phyloP scores from a whole-genome alignment of 1,140 invertebrate genomes.

The Ruditapes philippinarum region DNA sequence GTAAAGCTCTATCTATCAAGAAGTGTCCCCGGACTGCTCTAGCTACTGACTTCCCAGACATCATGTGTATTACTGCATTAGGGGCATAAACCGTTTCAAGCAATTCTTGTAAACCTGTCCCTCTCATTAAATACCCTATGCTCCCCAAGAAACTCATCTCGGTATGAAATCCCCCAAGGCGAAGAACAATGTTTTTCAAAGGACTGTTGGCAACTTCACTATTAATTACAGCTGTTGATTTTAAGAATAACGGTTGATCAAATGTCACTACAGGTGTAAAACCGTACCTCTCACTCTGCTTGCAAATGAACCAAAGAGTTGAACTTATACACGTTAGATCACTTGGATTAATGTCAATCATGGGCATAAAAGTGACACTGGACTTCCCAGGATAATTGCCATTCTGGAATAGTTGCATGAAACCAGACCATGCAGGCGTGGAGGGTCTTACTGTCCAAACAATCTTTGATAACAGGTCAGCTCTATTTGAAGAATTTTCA shows the following conservation, averaged over 20 bases:
- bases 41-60: not conserved
- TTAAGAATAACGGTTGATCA: conserved; percentile 79
- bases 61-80: conserved; percentile 81
- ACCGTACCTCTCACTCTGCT: conserved; percentile 53
- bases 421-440: not conserved
- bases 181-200: conserved; percentile 60
- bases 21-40: not conserved
- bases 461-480: conserved; percentile 58
- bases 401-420: not conserved
- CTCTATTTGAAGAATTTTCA: not conserved
- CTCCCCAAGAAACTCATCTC: conserved; percentile 71
- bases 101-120: conserved; percentile 66
- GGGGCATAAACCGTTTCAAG: conserved; percentile 72
- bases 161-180: conserved; percentile 72
- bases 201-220: conserved; percentile 57
- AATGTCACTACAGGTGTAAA: conserved; percentile 75
- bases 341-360: conserved; percentile 77
- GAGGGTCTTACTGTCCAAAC: not conserved
- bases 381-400: not conserved
- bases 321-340: conserved; percentile 77
- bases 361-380: not conserved
- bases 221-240: conserved; percentile 66
- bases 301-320: conserved; percentile 72
- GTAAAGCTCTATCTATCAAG: not conserved
- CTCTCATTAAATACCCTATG: conserved; percentile 67